phyloP scores from a whole-genome alignment of 2,888 invertebrate species.

The Brachynemurus nebulosus region DNA sequence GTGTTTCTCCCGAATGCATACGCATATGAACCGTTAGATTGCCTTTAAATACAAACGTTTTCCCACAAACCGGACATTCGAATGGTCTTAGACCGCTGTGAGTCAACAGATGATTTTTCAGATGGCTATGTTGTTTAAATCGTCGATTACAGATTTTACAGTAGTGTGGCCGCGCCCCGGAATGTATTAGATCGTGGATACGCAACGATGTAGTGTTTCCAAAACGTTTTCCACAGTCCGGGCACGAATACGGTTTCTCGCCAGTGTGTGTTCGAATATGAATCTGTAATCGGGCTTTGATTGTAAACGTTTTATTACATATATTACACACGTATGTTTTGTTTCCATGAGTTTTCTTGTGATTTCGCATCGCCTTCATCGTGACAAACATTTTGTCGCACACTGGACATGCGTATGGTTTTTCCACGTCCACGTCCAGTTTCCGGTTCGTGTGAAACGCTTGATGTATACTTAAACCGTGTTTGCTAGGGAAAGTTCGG shows the following conservation, averaged over 20 bases:
- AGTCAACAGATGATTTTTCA: conserved; percentile 14
- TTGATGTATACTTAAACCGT: conserved; percentile 12
- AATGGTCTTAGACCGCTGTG: conserved; percentile 16
- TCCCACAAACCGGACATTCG: conserved; percentile 14
- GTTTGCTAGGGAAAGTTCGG: background rate
- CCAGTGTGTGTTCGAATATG: conserved; percentile 23
- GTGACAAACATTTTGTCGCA: conserved; percentile 16
- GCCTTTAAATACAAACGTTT: conserved; percentile 15
- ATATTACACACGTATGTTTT: conserved; percentile 21
- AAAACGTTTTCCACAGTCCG: conserved; percentile 25
- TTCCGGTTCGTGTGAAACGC: conserved; percentile 10
- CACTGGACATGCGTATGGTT: conserved; percentile 13
- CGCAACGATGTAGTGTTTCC: conserved; percentile 23
- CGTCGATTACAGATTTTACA: conserved; percentile 15
- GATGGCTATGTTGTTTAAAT: conserved; percentile 14
- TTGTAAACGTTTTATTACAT: conserved; percentile 25
- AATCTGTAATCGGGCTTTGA: conserved; percentile 23
- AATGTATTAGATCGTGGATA: conserved; percentile 25
- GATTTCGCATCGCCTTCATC: conserved; percentile 10
- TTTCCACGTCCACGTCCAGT: conserved; percentile 6
- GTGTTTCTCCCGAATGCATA: conserved; percentile 19
- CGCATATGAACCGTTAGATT: conserved; percentile 18
- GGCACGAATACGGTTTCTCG: conserved; percentile 20
- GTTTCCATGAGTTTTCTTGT: conserved; percentile 20
- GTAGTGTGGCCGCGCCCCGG: conserved; percentile 22